phyloP scores from a whole-genome alignment of 2,888 invertebrate species.

The Xanthia togata region DNA sequence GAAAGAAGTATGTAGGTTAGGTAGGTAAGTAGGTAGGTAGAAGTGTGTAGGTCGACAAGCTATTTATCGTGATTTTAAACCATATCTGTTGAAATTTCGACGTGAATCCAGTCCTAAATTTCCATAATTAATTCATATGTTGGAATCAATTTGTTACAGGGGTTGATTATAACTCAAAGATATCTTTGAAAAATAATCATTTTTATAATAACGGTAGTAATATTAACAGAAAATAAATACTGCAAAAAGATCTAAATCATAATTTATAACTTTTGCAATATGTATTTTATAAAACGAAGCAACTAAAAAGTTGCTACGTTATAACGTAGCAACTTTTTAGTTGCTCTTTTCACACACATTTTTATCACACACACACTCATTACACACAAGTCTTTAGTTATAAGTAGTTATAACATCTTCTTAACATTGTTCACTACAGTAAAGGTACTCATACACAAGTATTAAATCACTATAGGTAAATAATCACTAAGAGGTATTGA shows the following conservation, averaged over 20 bases:
- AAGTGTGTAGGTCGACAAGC: no score
- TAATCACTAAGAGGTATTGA: conserved; percentile 32
- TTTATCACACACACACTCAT: background rate
- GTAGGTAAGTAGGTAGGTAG: no score
- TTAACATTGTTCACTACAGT: conserved; percentile 26
- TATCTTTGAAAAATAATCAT: background rate
- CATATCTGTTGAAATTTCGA: no score
- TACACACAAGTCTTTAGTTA: conserved; percentile 22
- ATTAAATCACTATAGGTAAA: conserved; percentile 39
- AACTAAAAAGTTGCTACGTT: no score
- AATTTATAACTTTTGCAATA: no score
- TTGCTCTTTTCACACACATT: background rate
- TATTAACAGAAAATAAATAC: background rate
- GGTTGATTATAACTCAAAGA: background rate
- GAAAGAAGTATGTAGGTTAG: background rate
- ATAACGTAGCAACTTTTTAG: conserved; percentile 1
- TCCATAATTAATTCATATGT: background rate
- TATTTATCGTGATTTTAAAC: background rate
- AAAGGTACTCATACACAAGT: conserved; percentile 36
- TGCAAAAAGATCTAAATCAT: background rate
- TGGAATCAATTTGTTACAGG: background rate
- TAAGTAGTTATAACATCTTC: conserved; percentile 8
- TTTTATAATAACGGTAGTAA: background rate
- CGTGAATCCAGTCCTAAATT: background rate
- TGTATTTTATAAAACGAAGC: no score